phyloP scores from a whole-genome alignment of 2,797 vertebrate species.

The Halcyon badia region DNA sequence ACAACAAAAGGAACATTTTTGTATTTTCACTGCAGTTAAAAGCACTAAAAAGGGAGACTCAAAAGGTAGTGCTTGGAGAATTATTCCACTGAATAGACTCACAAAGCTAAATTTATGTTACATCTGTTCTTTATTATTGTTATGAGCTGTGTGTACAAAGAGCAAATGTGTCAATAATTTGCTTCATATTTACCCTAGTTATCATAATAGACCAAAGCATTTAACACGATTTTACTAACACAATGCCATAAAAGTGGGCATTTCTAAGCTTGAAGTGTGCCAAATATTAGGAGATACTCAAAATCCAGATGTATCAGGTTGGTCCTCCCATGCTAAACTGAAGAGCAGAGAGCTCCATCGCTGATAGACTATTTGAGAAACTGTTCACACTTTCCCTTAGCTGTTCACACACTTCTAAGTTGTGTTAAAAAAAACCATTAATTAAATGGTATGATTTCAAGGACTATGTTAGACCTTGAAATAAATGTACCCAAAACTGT shows the following conservation, averaged over 20 bases:
- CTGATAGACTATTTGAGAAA: not conserved
- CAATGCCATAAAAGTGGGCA: not conserved
- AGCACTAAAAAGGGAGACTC: not conserved
- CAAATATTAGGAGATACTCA: not conserved
- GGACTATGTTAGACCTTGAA: slow-evolving; percentile 35
- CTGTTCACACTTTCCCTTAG: not conserved
- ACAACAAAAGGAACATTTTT: slow-evolving; percentile 5
- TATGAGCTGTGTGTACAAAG: slow-evolving; percentile 26
- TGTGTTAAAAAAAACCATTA: slow-evolving; percentile 40
- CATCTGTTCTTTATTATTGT: slow-evolving; percentile 63
- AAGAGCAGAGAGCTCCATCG: not conserved
- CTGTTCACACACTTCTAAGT: slow-evolving; percentile 41
- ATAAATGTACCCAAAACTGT: slow-evolving; percentile 19
- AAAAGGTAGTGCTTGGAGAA: slow-evolving; percentile 48
- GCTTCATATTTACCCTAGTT: slow-evolving; percentile 28
- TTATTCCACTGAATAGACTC: slow-evolving; percentile 42
- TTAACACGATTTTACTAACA: not conserved
- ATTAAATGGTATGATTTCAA: slow-evolving; percentile 64
- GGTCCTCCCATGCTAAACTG: not conserved
- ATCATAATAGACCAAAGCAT: not conserved
- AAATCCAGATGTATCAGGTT: not conserved
- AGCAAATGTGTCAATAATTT: slow-evolving; percentile 27
- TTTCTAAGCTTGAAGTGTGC: not conserved
- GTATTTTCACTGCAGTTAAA: slow-evolving; percentile 51
- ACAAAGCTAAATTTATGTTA: not conserved